Percentiles rank a stretch among this genome's conserved stretches.
Conservation (phyloP, 2,888 invertebrate genomes). For the Dicranocentrus wangi region DNA sequence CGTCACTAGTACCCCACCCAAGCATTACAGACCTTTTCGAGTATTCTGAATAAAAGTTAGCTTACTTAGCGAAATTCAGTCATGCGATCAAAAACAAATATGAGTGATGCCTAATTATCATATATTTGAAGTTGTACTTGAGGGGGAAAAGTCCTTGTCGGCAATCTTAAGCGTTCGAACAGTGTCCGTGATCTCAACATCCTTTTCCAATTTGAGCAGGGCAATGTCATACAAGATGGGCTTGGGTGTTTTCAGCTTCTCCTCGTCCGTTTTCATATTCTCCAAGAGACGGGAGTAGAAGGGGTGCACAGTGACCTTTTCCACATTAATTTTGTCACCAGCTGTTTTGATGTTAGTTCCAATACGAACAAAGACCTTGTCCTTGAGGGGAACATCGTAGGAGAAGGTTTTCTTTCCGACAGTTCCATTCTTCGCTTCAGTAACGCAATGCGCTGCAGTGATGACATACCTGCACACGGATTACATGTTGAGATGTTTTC, state of each 20-base stretch:
- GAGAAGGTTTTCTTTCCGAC: conserved; percentile 20
- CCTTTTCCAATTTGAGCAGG: conserved; percentile 29
- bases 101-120: no score
- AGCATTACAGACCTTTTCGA: conserved; percentile 45
- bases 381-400: conserved; percentile 32
- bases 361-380: conserved; percentile 32
- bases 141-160: conserved; percentile 29
- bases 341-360: conserved; percentile 45
- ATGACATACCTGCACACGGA: conserved; percentile 4
- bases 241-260: conserved; percentile 22
- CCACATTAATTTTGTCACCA: conserved; percentile 40
- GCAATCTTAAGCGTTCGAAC: conserved; percentile 43
- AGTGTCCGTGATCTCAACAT: conserved; percentile 32
- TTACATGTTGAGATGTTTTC: neutral
- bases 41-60: conserved; percentile 8
- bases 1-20: conserved; percentile 52
- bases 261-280: conserved; percentile 43
- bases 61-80: no score
- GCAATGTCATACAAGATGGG: conserved; percentile 51
- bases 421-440: conserved; percentile 2
- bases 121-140: conserved; percentile 17
- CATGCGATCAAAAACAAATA: no score
- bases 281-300: conserved; percentile 34
- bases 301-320: conserved; percentile 32
- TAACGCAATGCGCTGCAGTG: conserved; percentile 47